Evolutionary conservation across 2,797 vertebrate species (phyloP).

Genomic region (Scomberomorus guttatus): DNA sequence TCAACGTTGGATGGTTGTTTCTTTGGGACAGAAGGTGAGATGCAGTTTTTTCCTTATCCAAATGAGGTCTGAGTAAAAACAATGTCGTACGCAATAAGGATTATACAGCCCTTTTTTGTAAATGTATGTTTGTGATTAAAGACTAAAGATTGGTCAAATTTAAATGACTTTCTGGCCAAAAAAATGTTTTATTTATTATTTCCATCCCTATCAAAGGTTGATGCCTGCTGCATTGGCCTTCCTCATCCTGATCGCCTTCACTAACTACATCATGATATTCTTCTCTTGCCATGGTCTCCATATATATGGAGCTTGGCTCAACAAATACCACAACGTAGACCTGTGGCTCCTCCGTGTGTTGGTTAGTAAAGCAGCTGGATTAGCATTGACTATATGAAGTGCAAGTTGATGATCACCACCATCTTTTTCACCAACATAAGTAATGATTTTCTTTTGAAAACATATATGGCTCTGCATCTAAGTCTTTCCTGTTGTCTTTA

Average conservation of each 20-base stretch:
- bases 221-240: constrained; percentile 82
- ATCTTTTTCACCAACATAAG: not conserved
- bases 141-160: no score
- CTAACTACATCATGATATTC: constrained; percentile 81
- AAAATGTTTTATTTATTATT: no score
- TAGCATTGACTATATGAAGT: no score
- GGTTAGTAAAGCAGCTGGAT: constrained; percentile 70
- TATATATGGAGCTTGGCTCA: constrained; percentile 80
- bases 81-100: not conserved
- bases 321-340: constrained; percentile 84
- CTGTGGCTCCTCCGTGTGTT: constrained; percentile 87
- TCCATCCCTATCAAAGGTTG: constrained; percentile 71
- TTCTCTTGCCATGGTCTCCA: constrained; percentile 78
- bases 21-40: constrained; percentile 78
- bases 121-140: not conserved
- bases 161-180: no score
- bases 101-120: not conserved
- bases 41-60: not conserved
- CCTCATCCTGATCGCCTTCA: constrained; percentile 80
- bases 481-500: not conserved
- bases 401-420: not conserved
- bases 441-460: not conserved
- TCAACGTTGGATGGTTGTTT: constrained; percentile 71
- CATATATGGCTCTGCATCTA: not conserved
- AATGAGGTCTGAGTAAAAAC: no score